phyloP scores from a whole-genome alignment of 2,113 vertebrate species.

The Laticauda colubrina region DNA sequence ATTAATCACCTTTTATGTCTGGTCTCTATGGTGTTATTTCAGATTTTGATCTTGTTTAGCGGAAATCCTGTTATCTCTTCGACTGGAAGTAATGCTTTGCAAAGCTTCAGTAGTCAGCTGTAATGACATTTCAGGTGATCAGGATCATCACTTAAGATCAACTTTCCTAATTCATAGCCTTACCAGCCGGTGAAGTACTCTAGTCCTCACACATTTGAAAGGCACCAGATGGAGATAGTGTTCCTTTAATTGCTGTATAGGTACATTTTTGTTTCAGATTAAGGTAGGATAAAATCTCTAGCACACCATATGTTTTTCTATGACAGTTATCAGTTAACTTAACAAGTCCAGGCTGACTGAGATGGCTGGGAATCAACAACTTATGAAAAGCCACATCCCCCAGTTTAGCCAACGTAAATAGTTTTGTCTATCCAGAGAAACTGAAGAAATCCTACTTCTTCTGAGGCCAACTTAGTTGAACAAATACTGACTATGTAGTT shows the following conservation, averaged over 20 bases:
- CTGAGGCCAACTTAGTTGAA: slow-evolving; percentile 21
- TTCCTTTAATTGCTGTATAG: slow-evolving; percentile 29
- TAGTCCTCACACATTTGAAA: background rate
- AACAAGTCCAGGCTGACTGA: background rate
- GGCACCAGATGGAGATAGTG: background rate
- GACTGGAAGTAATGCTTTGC: slow-evolving; percentile 12
- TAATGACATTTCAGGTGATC: slow-evolving; percentile 45
- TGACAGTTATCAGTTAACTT: background rate
- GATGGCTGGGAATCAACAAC: background rate
- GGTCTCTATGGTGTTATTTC: background rate
- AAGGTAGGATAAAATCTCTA: background rate
- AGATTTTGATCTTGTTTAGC: slow-evolving; percentile 31
- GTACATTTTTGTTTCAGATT: slow-evolving; percentile 44
- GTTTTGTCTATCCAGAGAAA: slow-evolving; percentile 45
- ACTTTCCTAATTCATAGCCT: background rate
- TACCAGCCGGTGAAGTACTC: background rate
- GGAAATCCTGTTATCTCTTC: slow-evolving; percentile 45
- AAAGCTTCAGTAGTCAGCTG: slow-evolving; percentile 43
- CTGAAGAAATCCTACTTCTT: slow-evolving; percentile 46
- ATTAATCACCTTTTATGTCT: background rate
- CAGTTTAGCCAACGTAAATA: background rate
- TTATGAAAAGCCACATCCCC: background rate
- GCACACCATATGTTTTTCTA: background rate
- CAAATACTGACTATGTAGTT: slow-evolving; percentile 26
- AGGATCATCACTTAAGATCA: slow-evolving; percentile 18